Evolutionary conservation across 2,797 vertebrate genomes (phyloP), one percentile per base, ranked within the genome.

Genomic region (Eptatretus atami): DNA sequence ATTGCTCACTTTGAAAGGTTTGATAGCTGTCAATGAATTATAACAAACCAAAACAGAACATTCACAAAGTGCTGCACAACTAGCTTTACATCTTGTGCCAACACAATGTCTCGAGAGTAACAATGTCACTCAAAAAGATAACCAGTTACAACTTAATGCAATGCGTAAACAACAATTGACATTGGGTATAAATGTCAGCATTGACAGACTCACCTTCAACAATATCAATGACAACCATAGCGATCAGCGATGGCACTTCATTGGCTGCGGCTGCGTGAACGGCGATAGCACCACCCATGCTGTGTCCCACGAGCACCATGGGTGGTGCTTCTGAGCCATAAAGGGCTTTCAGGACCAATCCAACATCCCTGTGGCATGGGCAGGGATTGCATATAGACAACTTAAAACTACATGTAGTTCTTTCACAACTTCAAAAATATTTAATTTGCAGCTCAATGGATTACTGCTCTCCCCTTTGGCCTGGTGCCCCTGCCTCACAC

Each of bases 281-380:
- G 0, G 86, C 90, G n/a, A 98, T 88, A 65, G 92, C 92, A 1
- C 92, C 92, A 0, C 92, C 92, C 90, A 96, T 96, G 74, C 92
- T 96, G 76, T 98, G 92, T 65, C 92, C 92, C 6, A 98, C 88
- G 13, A 98, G 74, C 82, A 98, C 82, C 71, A 98, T 84, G 1
- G 87, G 86, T 65, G 88, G 87, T 1, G 82, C 81, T 63, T 81
- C 80, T 67, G 92, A 85, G 57, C 86, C 86, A 1, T 92, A 98
- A 25, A 95, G 81, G 1, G 71, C 79, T 72, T 94, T 86, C 53
- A 95, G 78, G 67, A 98, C 86, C 69, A 81, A 88, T 8, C 86
- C 86, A 63, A 98, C 72, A 15, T 98, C 92, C 67, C 92, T 98
- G 31, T 44, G 31, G 31, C 6, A 31, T 31, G 31, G 31, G 31